Evolutionary conservation across 2,888 invertebrate genomes (phyloP), one percentile per base, ranked within the genome.

Genomic region (Tinea trinotella): DNA sequence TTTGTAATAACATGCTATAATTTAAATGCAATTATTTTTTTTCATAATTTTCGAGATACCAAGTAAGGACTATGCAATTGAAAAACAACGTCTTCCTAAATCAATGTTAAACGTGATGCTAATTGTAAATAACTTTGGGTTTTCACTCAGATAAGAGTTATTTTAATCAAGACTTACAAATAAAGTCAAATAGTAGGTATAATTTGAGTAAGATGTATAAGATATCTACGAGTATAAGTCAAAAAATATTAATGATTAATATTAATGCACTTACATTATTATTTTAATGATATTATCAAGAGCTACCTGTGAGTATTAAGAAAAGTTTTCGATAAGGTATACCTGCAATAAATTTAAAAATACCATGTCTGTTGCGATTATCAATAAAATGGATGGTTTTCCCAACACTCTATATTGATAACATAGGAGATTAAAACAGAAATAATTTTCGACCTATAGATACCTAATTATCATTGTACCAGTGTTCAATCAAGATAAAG

Each of bases 401-500:
- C 46, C 46, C 46, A 46, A 46, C 44, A 44, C 44, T 44, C 9
- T 5, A 46, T 46, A 19, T 6, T 46, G 46, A 46, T 46, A 46
- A 46, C 17, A 46, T 18, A n/a, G n/a, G 46, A 46, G 46, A 46
- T 46, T 46, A 46, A 46, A 46, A 46, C 19, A 46, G 19, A 46
- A 46, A 46, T 46, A 46, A 46, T 46, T 46, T 46, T 46, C 46
- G 5, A 46, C 19, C 19, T 46, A 46, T 46, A 46, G 18, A 19
- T 46, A 46, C 17, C 46, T 46, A 46, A 46, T 46, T 46, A 46
- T 46, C 46, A 19, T 17, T 19, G 46, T 19, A 18, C 6, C 46
- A 46, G 46, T 46, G 46, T 46, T 46, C 46, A 74, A 79, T 78
- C 75, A 78, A 73, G 76, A 79, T 78, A 74, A 60, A 58, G 48